Percentiles rank a stretch among this genome's conserved stretches.
These are phyloP conservation scores for Nasonovia ribisnigri DNA, from an alignment of 2,888 invertebrate species.

Conservation along the genomic window DNA sequence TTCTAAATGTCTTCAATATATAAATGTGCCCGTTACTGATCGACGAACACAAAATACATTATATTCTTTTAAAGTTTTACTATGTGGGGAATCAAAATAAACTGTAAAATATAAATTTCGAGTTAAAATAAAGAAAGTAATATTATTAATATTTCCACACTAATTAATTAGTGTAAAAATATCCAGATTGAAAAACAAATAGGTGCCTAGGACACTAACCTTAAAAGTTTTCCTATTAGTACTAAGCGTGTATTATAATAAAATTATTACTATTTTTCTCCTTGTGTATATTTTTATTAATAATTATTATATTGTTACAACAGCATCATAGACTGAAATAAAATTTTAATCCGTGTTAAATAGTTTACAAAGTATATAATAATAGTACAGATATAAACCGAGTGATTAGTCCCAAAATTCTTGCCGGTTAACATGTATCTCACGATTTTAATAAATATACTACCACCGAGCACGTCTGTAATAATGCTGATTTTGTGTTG, in stretches of 20 bases:
- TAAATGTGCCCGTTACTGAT: not conserved
- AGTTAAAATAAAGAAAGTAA: not conserved
- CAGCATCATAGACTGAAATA: not conserved
- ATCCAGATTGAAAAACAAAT: not conserved
- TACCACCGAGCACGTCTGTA: too few relatives aligned
- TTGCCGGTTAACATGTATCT: not conserved
- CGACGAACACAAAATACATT: not conserved
- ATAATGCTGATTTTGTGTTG: too few relatives aligned
- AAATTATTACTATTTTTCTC: not conserved
- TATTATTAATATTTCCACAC: not conserved
- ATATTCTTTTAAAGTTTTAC: not conserved
- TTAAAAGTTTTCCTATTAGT: not conserved
- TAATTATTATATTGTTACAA: not conserved
- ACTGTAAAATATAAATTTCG: not conserved
- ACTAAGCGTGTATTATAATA: not conserved
- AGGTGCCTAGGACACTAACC: not conserved
- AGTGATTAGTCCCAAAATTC: not conserved
- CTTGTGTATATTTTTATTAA: not conserved
- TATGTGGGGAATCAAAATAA: not conserved
- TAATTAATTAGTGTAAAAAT: not conserved
- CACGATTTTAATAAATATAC: not conserved
- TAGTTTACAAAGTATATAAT: not conserved
- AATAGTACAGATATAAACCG: not conserved
- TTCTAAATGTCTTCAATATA: not conserved
- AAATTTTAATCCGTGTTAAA: not conserved